Evolutionary conservation across 2,888 invertebrate species (phyloP).

Genomic region (Cheilosia urbana): DNA sequence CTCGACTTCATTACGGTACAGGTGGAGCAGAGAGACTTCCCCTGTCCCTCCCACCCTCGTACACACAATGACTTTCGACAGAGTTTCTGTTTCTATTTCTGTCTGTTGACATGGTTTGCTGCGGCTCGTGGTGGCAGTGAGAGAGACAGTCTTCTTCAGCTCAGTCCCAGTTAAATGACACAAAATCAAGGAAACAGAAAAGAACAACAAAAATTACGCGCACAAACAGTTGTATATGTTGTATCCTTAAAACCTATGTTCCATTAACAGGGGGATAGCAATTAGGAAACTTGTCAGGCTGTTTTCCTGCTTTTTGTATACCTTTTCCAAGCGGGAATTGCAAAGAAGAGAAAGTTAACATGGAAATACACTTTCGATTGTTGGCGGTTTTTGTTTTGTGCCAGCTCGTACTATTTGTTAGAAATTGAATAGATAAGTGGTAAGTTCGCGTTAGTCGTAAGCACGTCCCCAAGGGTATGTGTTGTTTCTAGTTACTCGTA

Average conservation of each 20-base stretch:
- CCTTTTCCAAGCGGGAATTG: not conserved
- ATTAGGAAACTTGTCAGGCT: constrained; percentile 46
- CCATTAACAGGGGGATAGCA: constrained; percentile 21
- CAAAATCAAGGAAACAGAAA: constrained; percentile 15
- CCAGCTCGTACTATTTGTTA: too few species aligned
- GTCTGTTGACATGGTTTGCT: not conserved
- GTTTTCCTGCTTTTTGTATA: constrained; percentile 20
- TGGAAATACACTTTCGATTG: constrained; percentile 44
- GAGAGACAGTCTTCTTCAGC: constrained; percentile 1
- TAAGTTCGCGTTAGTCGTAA: too few species aligned
- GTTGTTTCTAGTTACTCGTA: too few species aligned
- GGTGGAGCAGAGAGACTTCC: not conserved
- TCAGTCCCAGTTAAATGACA: constrained; percentile 11
- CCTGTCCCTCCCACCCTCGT: not conserved
- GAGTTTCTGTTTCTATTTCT: not conserved
- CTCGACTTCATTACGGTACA: constrained; percentile 52
- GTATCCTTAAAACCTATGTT: constrained; percentile 40
- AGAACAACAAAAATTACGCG: constrained; percentile 6
- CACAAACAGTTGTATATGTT: constrained; percentile 6
- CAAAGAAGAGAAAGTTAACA: constrained; percentile 13
- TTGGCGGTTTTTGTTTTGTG: not conserved
- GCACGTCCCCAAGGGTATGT: too few species aligned
- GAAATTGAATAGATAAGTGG: too few species aligned
- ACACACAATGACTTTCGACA: constrained; percentile 25
- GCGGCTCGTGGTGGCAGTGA: not conserved